phyloP scores from a whole-genome alignment of 2,797 vertebrate genomes.

The Uromys caudimaculatus region DNA sequence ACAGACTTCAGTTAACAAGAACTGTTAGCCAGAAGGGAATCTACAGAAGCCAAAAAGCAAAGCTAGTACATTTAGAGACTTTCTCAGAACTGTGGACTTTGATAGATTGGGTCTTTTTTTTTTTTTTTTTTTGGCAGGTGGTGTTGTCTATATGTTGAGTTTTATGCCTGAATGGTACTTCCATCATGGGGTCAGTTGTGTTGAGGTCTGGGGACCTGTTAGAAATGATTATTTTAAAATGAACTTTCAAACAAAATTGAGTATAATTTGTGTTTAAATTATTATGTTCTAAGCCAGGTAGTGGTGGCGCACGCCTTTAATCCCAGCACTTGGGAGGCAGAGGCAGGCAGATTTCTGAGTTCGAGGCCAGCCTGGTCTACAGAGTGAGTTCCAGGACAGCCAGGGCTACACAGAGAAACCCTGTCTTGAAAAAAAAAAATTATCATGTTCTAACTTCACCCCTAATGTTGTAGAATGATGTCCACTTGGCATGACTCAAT shows the following conservation, averaged over 20 bases:
- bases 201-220: background rate
- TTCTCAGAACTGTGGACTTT: background rate
- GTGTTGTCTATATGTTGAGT: background rate
- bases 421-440: too few species aligned
- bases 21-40: background rate
- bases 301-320: too few species aligned
- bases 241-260: slow-evolving; percentile 21
- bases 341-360: too few species aligned
- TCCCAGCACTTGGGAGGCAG: too few species aligned
- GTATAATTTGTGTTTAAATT: slow-evolving; percentile 20
- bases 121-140: background rate
- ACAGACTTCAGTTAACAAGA: background rate
- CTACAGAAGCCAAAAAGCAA: background rate
- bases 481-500: background rate
- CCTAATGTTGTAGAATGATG: background rate
- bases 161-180: background rate
- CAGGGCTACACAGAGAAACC: too few species aligned
- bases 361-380: too few species aligned
- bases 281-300: background rate
- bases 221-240: slow-evolving; percentile 25
- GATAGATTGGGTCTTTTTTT: background rate
- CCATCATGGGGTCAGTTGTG: background rate
- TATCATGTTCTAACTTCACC: background rate
- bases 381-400: too few species aligned
- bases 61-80: background rate